These are phyloP conservation scores for Peromyscus attwateri DNA, from an alignment of 2,797 vertebrate species.

Conservation along the genomic window DNA sequence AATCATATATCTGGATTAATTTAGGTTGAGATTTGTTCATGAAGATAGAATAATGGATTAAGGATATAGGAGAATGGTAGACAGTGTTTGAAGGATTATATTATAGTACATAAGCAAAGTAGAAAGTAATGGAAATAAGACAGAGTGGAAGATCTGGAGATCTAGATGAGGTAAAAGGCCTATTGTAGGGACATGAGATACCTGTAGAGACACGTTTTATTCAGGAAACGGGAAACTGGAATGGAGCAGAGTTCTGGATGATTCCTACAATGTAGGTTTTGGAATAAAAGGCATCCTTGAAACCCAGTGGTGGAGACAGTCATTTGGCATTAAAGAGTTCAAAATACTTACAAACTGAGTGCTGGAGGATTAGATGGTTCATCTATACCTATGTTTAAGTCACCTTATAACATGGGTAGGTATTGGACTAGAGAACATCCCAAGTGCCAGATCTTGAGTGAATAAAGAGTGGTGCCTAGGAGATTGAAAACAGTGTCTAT, in stretches of 20 bases:
- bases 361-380: not conserved
- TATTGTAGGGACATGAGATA: not conserved
- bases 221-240: not conserved
- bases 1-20: not conserved
- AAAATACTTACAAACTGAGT: not conserved
- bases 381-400: not conserved
- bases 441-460: not conserved
- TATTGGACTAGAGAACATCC: not conserved
- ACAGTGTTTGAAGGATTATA: not conserved
- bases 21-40: constrained; percentile 19
- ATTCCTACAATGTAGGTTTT: not conserved
- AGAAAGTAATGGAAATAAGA: not conserved
- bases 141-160: not conserved
- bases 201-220: not conserved
- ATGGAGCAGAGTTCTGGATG: not conserved
- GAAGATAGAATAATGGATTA: not conserved
- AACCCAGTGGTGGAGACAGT: not conserved
- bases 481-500: not conserved
- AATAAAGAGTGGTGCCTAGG: not conserved
- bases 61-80: not conserved
- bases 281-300: not conserved
- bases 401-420: not conserved
- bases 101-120: not conserved
- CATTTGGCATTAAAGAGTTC: not conserved
- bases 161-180: not conserved